Conservation (phyloP, 1,140 invertebrate species). For the Onthophagus taurus region DNA sequence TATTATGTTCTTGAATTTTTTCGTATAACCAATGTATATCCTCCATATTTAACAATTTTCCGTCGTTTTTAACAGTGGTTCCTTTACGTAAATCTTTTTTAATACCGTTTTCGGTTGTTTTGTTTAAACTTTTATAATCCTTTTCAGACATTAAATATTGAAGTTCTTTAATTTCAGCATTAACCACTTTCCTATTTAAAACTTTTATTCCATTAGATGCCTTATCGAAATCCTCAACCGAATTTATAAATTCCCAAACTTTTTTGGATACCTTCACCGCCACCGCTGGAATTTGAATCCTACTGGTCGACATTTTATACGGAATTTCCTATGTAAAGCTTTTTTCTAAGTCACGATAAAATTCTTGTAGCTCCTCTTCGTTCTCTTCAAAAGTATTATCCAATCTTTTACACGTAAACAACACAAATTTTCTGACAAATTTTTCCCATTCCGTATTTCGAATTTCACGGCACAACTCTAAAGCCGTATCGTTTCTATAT, state of each 20-base stretch:
- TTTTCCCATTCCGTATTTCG: slow-evolving; percentile 58
- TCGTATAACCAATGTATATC: slow-evolving; percentile 30
- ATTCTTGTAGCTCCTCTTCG: slow-evolving; percentile 62
- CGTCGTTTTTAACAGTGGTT: no score
- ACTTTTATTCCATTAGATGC: no score
- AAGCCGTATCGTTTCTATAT: slow-evolving; percentile 41
- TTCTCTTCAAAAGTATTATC: slow-evolving; percentile 69
- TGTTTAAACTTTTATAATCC: no score
- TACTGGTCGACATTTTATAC: slow-evolving; percentile 15
- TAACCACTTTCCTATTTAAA: no score
- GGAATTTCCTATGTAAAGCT: slow-evolving; percentile 48
- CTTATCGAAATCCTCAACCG: no score
- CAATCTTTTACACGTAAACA: slow-evolving; percentile 59
- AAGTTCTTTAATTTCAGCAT: no score
- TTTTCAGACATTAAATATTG: no score
- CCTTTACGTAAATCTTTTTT: no score
- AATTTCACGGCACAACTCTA: slow-evolving; percentile 46
- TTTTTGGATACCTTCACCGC: slow-evolving; percentile 24
- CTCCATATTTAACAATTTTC: slow-evolving; percentile 26
- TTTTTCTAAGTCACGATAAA: slow-evolving; percentile 63
- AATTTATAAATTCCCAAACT: slow-evolving; percentile 23
- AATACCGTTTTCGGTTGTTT: no score
- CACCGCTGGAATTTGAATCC: slow-evolving; percentile 18
- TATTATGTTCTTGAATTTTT: slow-evolving; percentile 23
- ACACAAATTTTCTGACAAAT: slow-evolving; percentile 69